phyloP scores from a whole-genome alignment of 2,113 vertebrate genomes.

The Australoheros scitulus region DNA sequence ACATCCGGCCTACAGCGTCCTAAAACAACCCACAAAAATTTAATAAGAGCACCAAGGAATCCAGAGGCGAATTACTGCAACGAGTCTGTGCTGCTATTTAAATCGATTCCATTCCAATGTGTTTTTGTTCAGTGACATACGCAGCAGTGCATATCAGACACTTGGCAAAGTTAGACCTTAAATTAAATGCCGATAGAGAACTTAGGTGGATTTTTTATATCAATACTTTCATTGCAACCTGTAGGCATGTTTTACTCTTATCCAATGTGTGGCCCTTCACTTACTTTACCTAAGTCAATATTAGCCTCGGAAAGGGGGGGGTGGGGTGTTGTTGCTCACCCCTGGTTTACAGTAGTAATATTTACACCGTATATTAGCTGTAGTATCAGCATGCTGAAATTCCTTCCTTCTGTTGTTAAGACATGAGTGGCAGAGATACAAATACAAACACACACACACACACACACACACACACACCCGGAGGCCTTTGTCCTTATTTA shows the following conservation, averaged over 20 bases:
- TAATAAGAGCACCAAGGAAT: background rate
- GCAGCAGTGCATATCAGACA: background rate
- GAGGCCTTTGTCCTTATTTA: constrained; percentile 73
- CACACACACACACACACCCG: constrained; percentile 18
- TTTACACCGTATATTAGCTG: background rate
- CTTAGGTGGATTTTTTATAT: background rate
- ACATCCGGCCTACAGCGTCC: background rate
- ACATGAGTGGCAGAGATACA: constrained; percentile 35
- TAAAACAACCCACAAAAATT: background rate
- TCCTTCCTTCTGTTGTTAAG: constrained; percentile 29
- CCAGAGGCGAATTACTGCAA: background rate
- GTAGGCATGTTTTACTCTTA: background rate
- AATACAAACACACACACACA: constrained; percentile 30
- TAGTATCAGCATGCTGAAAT: constrained; percentile 15
- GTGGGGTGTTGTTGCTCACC: too few relatives aligned
- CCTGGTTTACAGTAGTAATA: background rate
- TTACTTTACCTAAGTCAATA: background rate
- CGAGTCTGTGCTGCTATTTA: background rate
- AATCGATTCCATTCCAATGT: background rate
- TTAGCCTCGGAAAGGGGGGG: too few relatives aligned
- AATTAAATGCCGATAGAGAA: background rate
- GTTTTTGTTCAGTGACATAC: background rate
- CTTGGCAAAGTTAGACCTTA: background rate
- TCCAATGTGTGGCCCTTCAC: background rate
- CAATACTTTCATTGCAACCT: background rate